Base-by-base conservation (phyloP, 2,888 invertebrate genomes). In the Dysmachus trigonus region DNA sequence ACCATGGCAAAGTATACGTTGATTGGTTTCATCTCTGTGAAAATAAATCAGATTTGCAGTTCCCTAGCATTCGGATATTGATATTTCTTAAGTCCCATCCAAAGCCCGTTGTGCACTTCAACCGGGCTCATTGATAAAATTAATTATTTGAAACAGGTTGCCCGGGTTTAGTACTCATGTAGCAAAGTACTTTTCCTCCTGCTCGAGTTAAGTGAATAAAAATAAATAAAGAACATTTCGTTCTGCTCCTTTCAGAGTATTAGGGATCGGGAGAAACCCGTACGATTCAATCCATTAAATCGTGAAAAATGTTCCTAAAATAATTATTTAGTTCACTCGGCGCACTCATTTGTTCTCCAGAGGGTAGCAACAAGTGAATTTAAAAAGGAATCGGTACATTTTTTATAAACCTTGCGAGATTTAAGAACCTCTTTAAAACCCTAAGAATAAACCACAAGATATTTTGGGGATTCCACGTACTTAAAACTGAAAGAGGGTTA, bases 11-110 rank as follows among this genome's bases (percentile, higher is more conserved):
- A 53, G 62, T 15, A 81, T 33, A 81, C 53, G 81, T 81, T 81
- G 81, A 81, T 81, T 81, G 81, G 81, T 81, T 81, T 81, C 53
- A 81, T 81, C 81, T 51, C 53, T 31, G 53, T 81, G 33, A 53
- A 81, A 30, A 53, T 81, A 53, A 62, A 81, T 53, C 81, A 81
- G 27, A 81, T 81, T 53, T 81, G 53, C 8, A 33, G 77, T 18
- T 77, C 27, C 18, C 77, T 77, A 77, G 27, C 77, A 77, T 77
- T 38, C 47, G 30, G 30, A 77, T 41, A 77, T 77, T 77, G 77
- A 77, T 77, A 77, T 77, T 77, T 22, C 47, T 38, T 35, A 77
- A 30, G 38, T 38, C 47, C 47, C 22, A 7, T 27, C 30, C 10
- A 15, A 27, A 0, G 38, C 18, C 7, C 3, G 10, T 4, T 3